These are phyloP conservation scores for Diachasma alloeum DNA, from an alignment of 1,140 invertebrate genomes.

Conservation along the genomic window DNA sequence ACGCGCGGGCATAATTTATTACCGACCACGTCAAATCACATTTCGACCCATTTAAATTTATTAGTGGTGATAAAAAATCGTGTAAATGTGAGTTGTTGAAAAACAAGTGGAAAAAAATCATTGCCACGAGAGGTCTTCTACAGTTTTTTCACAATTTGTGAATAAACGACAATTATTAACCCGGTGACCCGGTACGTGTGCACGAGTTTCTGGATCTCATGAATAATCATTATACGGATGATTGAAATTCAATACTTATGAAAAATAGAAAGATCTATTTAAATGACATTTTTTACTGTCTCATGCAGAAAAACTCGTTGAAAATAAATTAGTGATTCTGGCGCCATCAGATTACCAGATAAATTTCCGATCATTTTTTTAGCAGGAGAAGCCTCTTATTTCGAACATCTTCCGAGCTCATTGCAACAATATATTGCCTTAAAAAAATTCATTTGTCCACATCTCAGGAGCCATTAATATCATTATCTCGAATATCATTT, in stretches of 20 bases:
- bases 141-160: background rate
- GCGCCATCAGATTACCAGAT: background rate
- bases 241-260: background rate
- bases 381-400: no score
- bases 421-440: no score
- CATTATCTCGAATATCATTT: no score
- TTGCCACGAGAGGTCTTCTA: background rate
- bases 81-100: background rate
- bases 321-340: background rate
- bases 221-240: background rate
- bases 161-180: background rate
- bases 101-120: background rate
- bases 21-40: background rate
- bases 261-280: background rate
- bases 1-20: background rate
- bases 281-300: background rate
- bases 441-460: no score
- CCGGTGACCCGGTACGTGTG: background rate
- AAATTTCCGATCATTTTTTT: no score
- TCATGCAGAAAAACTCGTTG: background rate
- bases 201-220: background rate
- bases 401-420: no score
- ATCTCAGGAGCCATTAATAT: no score
- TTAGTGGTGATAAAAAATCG: background rate
- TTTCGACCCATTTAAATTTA: background rate